Evolutionary conservation across 2,113 vertebrate genomes (phyloP).

Genomic region (Gila orcuttii): DNA sequence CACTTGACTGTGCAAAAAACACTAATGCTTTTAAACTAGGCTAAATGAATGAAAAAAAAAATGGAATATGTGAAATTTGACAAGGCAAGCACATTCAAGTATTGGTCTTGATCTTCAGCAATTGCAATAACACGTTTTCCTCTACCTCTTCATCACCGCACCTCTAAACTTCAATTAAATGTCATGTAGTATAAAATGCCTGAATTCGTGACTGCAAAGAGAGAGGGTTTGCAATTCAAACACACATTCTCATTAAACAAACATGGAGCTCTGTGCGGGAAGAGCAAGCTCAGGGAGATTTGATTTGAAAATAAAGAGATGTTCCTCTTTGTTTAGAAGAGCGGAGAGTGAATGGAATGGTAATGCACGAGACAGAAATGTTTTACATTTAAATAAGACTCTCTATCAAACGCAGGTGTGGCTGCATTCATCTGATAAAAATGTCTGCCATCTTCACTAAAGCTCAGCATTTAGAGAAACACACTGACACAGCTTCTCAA

Average conservation of each 20-base stretch:
- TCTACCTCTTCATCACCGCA: background rate
- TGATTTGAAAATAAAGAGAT: constrained; percentile 44
- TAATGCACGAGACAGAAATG: constrained; percentile 27
- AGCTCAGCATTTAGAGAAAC: background rate
- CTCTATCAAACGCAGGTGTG: constrained; percentile 44
- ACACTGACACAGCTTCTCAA: background rate
- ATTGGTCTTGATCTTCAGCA: background rate
- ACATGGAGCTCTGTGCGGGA: constrained; percentile 9
- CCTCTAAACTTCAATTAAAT: background rate
- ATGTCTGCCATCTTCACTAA: constrained; percentile 17
- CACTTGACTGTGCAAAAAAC: background rate
- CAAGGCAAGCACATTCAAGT: background rate
- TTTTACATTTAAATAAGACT: constrained; percentile 54
- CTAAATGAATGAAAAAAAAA: background rate
- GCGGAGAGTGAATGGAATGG: constrained; percentile 36
- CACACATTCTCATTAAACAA: constrained; percentile 52
- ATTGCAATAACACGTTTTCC: background rate
- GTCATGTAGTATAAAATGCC: background rate
- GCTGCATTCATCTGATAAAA: constrained; percentile 19
- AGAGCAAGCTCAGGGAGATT: constrained; percentile 29
- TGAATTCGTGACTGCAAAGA: constrained; percentile 27
- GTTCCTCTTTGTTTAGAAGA: constrained; percentile 43
- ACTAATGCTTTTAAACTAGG: background rate
- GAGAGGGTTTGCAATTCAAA: constrained; percentile 22
- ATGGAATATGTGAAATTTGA: background rate